A percentile compares a stretch with the other conserved stretches of the same genome.
These are phyloP conservation scores for Plebejus melissa DNA, from an alignment of 2,888 invertebrate species.

Conservation along the genomic window DNA sequence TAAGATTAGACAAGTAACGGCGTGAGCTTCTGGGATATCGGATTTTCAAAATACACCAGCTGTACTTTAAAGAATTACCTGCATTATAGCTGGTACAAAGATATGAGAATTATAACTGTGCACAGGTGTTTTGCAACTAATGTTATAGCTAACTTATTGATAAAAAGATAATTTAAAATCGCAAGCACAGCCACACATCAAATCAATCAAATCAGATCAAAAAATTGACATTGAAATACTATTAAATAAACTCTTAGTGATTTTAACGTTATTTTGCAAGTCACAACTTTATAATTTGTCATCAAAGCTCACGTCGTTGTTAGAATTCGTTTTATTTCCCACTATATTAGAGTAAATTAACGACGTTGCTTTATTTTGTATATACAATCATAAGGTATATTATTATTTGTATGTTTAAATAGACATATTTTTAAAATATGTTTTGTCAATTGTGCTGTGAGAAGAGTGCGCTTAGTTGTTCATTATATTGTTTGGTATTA, in stretches of 20 bases:
- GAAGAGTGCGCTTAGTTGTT: slow-evolving; percentile 55
- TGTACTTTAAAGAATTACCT: background rate
- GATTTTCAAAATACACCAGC: background rate
- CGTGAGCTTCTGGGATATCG: slow-evolving; percentile 30
- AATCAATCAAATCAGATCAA: too few species aligned
- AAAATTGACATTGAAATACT: too few species aligned
- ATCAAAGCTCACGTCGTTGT: slow-evolving; percentile 7
- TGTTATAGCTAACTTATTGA: too few species aligned
- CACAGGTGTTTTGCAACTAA: too few species aligned
- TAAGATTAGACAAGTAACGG: slow-evolving; percentile 42
- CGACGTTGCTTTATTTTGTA: slow-evolving; percentile 73
- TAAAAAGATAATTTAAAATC: too few species aligned
- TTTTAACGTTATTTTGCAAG: background rate
- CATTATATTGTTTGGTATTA: slow-evolving; percentile 38
- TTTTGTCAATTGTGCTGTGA: slow-evolving; percentile 79
- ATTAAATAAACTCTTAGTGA: background rate
- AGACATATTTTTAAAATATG: slow-evolving; percentile 78
- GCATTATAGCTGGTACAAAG: too few species aligned
- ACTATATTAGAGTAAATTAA: slow-evolving; percentile 54
- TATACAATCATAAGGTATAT: slow-evolving; percentile 74
- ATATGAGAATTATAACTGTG: too few species aligned
- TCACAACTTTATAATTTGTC: background rate
- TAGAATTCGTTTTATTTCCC: slow-evolving; percentile 50
- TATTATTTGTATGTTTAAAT: slow-evolving; percentile 70
- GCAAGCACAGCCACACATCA: too few species aligned